Conservation (phyloP, 2,888 invertebrate genomes). For the Mythimna albipuncta region DNA sequence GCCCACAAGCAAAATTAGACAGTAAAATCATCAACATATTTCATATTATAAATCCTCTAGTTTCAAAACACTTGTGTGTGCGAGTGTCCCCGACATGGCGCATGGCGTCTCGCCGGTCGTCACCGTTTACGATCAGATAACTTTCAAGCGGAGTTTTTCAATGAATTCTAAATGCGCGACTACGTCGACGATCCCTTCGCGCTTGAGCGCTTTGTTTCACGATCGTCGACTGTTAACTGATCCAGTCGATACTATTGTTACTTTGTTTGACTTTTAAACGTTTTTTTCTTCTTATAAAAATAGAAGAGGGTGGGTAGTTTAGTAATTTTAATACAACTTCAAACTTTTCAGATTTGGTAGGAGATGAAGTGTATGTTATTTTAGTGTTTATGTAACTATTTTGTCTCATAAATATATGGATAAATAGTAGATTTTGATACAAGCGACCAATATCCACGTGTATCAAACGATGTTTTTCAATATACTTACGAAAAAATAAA, state of each 20-base stretch:
- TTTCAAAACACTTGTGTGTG: constrained; percentile 39
- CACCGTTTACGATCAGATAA: constrained; percentile 88
- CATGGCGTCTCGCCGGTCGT: constrained; percentile 60
- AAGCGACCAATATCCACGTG: too few relatives aligned
- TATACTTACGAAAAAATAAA: too few relatives aligned
- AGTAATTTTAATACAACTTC: neutral
- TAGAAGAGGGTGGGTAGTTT: neutral
- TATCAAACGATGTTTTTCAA: too few relatives aligned
- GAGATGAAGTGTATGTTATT: too few relatives aligned
- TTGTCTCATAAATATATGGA: too few relatives aligned
- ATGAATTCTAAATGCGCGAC: constrained; percentile 89
- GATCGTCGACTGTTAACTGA: constrained; percentile 70
- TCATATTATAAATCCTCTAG: neutral
- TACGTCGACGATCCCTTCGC: constrained; percentile 59
- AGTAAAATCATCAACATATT: constrained; percentile 4
- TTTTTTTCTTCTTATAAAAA: constrained; percentile 21
- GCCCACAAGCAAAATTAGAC: neutral
- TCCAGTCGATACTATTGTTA: constrained; percentile 71
- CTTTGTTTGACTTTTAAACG: constrained; percentile 40
- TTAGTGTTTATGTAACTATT: too few relatives aligned
- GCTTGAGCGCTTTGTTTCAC: constrained; percentile 60
- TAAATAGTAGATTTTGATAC: too few relatives aligned
- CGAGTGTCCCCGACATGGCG: constrained; percentile 31
- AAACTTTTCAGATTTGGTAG: neutral
- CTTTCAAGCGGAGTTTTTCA: constrained; percentile 88